phyloP scores from a whole-genome alignment of 2,113 vertebrate species.

The Dicentrarchus labrax region DNA sequence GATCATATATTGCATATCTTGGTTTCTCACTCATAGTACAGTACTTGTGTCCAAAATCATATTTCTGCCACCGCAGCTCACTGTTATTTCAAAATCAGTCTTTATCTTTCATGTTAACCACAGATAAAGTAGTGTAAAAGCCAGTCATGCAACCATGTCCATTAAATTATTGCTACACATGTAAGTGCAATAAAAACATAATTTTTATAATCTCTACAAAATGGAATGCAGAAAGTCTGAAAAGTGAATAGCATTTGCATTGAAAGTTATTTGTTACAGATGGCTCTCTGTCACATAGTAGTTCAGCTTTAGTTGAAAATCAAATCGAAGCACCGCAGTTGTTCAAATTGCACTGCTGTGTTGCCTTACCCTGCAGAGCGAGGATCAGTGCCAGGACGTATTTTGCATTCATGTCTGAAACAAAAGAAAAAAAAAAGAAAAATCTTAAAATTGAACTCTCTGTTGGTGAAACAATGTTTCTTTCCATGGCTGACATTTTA shows the following conservation, averaged over 20 bases:
- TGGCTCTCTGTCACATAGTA: too few relatives aligned
- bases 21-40: not conserved
- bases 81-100: not conserved
- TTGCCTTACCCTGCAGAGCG: slow-evolving; percentile 85
- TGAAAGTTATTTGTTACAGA: not conserved
- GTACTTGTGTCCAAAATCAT: not conserved
- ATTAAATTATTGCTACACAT: not conserved
- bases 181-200: not conserved
- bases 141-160: not conserved
- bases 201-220: not conserved
- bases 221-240: not conserved
- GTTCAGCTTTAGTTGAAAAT: not conserved
- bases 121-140: not conserved
- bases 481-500: slow-evolving; percentile 3
- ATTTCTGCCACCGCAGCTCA: not conserved
- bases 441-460: not conserved
- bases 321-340: not conserved
- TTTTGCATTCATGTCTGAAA: slow-evolving; percentile 84
- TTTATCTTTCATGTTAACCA: not conserved
- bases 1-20: not conserved
- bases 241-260: not conserved
- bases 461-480: not conserved
- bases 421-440: slow-evolving; percentile 21
- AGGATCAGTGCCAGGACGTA: slow-evolving; percentile 79
- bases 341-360: not conserved